Evolutionary conservation across 2,113 vertebrate species (phyloP).

Genomic region (Puffinus mauretanicus): DNA sequence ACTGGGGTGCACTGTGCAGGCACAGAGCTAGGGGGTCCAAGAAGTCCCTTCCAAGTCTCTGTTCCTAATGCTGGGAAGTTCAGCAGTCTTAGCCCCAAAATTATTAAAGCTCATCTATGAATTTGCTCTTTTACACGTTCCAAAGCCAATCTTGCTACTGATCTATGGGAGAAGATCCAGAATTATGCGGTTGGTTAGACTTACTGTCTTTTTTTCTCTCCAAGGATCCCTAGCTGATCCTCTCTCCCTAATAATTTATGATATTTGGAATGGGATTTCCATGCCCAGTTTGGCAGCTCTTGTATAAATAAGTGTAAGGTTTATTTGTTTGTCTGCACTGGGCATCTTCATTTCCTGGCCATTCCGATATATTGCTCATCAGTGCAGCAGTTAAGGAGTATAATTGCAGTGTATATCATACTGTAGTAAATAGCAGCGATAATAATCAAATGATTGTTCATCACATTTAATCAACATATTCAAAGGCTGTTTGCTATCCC

Average conservation of each 20-base stretch:
- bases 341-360: slow-evolving; percentile 26
- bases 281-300: background rate
- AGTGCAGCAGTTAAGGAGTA: background rate
- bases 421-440: background rate
- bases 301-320: background rate
- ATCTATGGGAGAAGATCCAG: rapidly evolving
- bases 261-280: background rate
- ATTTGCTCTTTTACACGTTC: background rate
- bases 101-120: background rate
- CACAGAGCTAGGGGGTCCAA: background rate
- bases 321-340: background rate
- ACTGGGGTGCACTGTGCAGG: background rate
- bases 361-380: background rate
- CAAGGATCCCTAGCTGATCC: background rate
- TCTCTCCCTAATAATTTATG: background rate
- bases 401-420: background rate
- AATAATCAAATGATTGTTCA: slow-evolving; percentile 2
- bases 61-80: background rate
- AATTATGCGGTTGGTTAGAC: background rate
- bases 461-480: background rate
- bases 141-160: background rate
- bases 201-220: background rate
- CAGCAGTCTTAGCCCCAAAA: background rate
- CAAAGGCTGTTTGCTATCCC: background rate
- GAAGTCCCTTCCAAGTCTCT: background rate